A percentile compares a stretch with the other conserved stretches of the same genome.
Evolutionary conservation across 1,140 invertebrate species (phyloP).

Genomic region (Calephelis nemesis): DNA sequence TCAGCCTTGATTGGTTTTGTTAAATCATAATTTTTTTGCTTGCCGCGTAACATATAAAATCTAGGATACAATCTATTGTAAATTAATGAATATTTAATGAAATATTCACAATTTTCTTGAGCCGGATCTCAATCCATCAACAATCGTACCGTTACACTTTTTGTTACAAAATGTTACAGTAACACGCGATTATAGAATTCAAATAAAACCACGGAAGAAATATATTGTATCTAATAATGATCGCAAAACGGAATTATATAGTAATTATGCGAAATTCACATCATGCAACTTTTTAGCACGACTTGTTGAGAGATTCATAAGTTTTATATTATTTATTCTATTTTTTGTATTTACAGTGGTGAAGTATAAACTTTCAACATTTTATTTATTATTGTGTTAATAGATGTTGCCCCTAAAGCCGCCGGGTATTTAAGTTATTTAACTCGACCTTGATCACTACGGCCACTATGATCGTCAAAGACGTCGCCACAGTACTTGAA

Average conservation of each 20-base stretch:
- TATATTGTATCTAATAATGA: constrained; percentile 39
- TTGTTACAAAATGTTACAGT: constrained; percentile 40
- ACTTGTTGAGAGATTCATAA: background rate
- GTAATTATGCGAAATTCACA: constrained; percentile 41
- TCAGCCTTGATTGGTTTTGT: too few relatives aligned
- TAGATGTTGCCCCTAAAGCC: too few relatives aligned
- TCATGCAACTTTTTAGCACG: constrained; percentile 29
- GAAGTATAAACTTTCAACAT: background rate
- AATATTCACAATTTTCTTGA: constrained; percentile 35
- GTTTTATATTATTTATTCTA: constrained; percentile 4
- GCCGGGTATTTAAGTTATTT: too few relatives aligned
- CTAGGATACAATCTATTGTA: background rate
- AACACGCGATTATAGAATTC: constrained; percentile 50
- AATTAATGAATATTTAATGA: constrained; percentile 31
- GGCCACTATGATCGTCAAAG: too few relatives aligned
- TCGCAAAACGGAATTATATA: constrained; percentile 40
- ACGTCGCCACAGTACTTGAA: too few relatives aligned
- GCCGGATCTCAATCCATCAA: constrained; percentile 38
- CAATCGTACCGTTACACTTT: constrained; percentile 43
- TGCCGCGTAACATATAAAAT: background rate
- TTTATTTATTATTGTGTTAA: too few relatives aligned
- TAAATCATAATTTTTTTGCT: background rate
- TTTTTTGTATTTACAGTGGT: background rate
- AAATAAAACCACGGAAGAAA: constrained; percentile 46
- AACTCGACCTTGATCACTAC: too few relatives aligned